Evolutionary conservation across 2,797 vertebrate genomes (phyloP), one percentile per base, ranked within the genome.

Genomic region (Phrynocephalus guinanensis): DNA sequence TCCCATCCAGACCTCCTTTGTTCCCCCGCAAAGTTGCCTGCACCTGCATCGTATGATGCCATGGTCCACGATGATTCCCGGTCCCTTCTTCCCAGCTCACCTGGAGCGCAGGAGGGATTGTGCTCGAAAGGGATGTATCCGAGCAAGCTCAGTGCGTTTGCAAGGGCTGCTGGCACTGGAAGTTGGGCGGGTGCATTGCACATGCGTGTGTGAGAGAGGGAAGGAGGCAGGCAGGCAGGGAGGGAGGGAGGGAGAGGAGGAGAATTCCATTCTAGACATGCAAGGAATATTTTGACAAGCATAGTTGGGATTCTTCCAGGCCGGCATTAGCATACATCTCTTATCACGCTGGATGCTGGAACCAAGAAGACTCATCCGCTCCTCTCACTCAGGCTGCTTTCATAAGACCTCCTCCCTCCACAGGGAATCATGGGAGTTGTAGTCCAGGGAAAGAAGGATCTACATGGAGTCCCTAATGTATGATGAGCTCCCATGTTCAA

Each of bases 1-100:
- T 90, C 89, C 89, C 91, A 83, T 90, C 79, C 13, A 88, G 88
- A 83, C 84, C 84, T 90, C 88, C 90, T 93, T 94, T 93, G 16
- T 90, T 93, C 90, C 90, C 56, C 56, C 52, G 2, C 18, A 86
- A 83, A 50, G 75, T 87, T 75, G 81, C 92, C 90, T 93, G 44
- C 48, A 28, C 26, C 78, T 81, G 72, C 10, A 66, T 33, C 0
- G 30, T 30, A 15, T 20, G 60, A 16, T 50, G 16, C 24, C 16
- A 3, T 9, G 63, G 24, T 38, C 52, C 15, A 48, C 4, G n/a
- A 11, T 30, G 6, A 52, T 30, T 30, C 28, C 15, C 38, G 38
- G 38, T 44, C 38, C 38, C 38, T 44, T 44, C 38, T 44, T 44
- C 38, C 38, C 38, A 44, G 38, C 38, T 44, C 38, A 44, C 38